These are phyloP conservation scores for Plagiodera versicolora DNA, from an alignment of 2,888 invertebrate genomes.

Conservation along the genomic window DNA sequence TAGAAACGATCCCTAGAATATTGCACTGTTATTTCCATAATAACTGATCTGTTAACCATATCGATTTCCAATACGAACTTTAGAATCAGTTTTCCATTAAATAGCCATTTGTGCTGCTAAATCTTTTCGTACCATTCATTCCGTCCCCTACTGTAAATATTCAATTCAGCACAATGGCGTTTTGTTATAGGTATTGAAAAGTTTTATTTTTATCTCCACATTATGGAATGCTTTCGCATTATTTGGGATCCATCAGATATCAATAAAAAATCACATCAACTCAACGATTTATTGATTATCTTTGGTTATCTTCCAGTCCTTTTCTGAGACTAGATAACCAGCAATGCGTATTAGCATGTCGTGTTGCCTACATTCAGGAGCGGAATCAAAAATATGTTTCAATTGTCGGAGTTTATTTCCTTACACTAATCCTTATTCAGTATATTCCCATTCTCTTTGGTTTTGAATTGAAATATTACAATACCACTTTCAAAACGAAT, in stretches of 20 bases:
- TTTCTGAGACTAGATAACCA: too few relatives aligned
- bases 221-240: neutral
- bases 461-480: too few relatives aligned
- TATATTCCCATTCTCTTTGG: too few relatives aligned
- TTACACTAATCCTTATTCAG: too few relatives aligned
- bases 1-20: neutral
- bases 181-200: neutral
- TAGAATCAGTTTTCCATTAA: neutral
- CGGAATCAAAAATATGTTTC: too few relatives aligned
- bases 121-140: neutral
- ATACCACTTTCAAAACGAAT: too few relatives aligned
- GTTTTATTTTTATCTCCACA: neutral
- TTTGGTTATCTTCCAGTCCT: too few relatives aligned
- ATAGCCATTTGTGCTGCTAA: neutral
- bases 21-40: neutral
- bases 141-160: neutral
- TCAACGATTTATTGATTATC: too few relatives aligned
- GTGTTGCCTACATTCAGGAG: too few relatives aligned
- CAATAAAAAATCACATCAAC: neutral
- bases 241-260: neutral
- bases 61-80: neutral
- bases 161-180: neutral
- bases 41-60: neutral
- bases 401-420: too few relatives aligned
- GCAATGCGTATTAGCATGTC: too few relatives aligned